Evolutionary conservation across 2,113 vertebrate genomes (phyloP).

Genomic region (Rhea pennata): DNA sequence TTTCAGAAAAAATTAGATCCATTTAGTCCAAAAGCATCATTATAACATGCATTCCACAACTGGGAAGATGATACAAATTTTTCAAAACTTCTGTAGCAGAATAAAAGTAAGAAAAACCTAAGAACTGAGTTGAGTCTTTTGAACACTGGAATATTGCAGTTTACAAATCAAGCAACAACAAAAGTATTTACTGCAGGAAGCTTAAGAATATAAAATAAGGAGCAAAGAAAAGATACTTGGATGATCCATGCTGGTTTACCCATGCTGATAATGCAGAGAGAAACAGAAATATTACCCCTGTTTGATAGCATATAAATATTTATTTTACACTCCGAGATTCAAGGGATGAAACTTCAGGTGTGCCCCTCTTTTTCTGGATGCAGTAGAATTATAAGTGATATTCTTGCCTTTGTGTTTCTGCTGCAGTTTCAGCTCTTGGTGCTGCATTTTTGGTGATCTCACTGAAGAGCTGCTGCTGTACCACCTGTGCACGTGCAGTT

Average conservation of each 20-base stretch:
- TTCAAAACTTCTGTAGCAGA: not conserved
- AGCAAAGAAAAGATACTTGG: not conserved
- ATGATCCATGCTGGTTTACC: not conserved
- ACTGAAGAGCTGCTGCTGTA: not conserved
- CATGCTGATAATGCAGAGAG: not conserved
- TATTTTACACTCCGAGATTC: not conserved
- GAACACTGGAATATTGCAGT: not conserved
- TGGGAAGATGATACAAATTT: not conserved
- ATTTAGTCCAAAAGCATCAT: slow-evolving; percentile 21
- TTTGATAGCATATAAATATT: not conserved
- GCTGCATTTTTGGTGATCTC: not conserved
- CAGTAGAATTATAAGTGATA: not conserved
- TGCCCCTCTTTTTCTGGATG: not conserved
- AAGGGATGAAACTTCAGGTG: not conserved
- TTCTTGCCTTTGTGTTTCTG: not conserved
- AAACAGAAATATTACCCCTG: not conserved
- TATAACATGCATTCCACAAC: not conserved
- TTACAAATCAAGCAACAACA: not conserved
- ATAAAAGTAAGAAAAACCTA: not conserved
- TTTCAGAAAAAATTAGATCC: slow-evolving; percentile 35
- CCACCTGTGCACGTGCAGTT: not conserved
- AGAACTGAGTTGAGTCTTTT: not conserved
- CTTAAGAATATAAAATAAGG: not conserved
- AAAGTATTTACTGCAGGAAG: not conserved
- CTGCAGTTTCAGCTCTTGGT: not conserved